Percentiles rank a stretch among this genome's conserved stretches.
These are phyloP conservation scores for Cyclargus thomasi DNA, from an alignment of 1,140 invertebrate genomes.

Conservation along the genomic window DNA sequence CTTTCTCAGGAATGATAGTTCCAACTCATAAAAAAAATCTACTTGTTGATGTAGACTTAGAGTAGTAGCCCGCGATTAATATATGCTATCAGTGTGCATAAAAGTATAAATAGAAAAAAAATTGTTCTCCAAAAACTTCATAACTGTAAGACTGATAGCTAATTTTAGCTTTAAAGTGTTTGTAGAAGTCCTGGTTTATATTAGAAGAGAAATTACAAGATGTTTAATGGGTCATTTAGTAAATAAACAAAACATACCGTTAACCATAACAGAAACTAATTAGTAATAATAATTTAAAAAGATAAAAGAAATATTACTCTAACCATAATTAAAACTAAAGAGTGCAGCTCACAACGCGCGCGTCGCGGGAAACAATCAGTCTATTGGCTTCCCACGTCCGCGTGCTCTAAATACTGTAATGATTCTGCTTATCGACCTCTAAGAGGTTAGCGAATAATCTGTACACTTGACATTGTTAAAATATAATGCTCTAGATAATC, in stretches of 20 bases:
- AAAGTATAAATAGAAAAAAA: no score
- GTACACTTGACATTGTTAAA: neutral
- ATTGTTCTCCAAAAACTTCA: no score
- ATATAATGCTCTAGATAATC: neutral
- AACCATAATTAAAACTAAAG: neutral
- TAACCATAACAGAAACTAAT: neutral
- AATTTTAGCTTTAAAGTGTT: no score
- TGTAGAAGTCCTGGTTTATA: no score
- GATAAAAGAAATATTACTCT: neutral
- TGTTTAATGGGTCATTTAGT: no score
- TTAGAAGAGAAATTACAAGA: no score
- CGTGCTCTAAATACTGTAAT: conserved; percentile 60
- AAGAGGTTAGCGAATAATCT: conserved; percentile 26
- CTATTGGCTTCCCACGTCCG: conserved; percentile 52
- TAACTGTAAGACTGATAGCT: no score
- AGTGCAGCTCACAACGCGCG: neutral
- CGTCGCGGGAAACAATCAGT: neutral
- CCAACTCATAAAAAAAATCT: no score
- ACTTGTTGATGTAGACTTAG: no score
- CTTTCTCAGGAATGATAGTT: no score
- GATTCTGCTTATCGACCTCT: conserved; percentile 33
- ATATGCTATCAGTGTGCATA: no score
- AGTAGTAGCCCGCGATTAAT: no score
- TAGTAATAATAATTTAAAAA: neutral
- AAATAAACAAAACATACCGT: neutral